phyloP scores from a whole-genome alignment of 2,797 vertebrate species.

The Selene dorsalis region DNA sequence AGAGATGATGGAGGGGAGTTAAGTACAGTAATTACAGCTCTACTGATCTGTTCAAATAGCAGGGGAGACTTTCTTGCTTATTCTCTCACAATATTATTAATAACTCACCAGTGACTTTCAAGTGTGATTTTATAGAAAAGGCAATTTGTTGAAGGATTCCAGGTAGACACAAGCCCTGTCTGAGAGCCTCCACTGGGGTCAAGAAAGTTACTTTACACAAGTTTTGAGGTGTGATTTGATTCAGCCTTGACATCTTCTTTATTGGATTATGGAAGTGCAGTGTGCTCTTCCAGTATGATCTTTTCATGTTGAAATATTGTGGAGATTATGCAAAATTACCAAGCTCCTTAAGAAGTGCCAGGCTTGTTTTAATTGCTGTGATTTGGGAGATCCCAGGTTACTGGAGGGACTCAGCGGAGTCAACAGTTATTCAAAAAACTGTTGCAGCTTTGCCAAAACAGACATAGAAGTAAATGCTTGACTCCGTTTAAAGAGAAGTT shows the following conservation, averaged over 20 bases:
- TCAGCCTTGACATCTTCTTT: background rate
- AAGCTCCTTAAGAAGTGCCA: background rate
- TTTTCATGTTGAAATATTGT: background rate
- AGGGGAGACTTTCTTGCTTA: background rate
- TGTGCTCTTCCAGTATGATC: background rate
- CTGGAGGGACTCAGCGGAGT: background rate
- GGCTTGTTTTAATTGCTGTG: background rate
- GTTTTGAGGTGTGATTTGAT: background rate
- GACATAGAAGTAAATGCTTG: background rate
- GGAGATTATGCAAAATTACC: background rate
- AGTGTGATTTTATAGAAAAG: background rate
- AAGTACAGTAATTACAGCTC: background rate
- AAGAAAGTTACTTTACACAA: background rate
- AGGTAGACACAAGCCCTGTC: no score
- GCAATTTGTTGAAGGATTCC: background rate
- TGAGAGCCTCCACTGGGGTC: background rate
- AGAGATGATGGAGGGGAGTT: slow-evolving; percentile 18
- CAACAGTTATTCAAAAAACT: background rate
- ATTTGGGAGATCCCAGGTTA: background rate
- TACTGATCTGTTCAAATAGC: background rate
- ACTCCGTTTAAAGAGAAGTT: background rate
- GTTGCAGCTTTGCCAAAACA: background rate
- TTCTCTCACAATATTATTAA: background rate
- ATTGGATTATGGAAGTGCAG: background rate
- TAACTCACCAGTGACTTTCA: background rate